Evolutionary conservation across 1,140 invertebrate genomes (phyloP).

Genomic region (Macrosteles quadrilineatus): DNA sequence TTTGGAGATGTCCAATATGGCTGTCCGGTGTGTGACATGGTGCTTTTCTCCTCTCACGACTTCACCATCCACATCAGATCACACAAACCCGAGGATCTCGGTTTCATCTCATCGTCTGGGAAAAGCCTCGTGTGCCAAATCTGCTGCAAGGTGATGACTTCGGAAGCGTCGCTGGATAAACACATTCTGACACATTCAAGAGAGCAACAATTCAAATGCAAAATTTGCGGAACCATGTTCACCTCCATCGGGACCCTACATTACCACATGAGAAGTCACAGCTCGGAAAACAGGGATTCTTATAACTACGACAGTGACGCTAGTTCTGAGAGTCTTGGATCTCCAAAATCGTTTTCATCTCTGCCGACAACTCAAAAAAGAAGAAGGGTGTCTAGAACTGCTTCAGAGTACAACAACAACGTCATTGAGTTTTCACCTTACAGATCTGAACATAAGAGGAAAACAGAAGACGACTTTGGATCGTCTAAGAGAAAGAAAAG

Average conservation of each 20-base stretch:
- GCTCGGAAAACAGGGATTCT: background rate
- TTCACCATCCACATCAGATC: conserved; percentile 62
- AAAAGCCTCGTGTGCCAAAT: conserved; percentile 52
- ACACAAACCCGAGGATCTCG: conserved; percentile 50
- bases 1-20: conserved; percentile 7
- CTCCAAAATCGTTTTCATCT: background rate
- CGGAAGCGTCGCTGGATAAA: conserved; percentile 73
- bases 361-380: background rate
- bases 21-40: conserved; percentile 59
- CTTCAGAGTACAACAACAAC: conserved; percentile 26
- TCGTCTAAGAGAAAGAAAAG: conserved; percentile 10
- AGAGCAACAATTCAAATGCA: conserved; percentile 74
- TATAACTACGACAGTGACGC: conserved; percentile 35
- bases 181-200: conserved; percentile 74
- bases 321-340: conserved; percentile 34
- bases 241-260: conserved; percentile 90
- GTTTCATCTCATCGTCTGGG: conserved; percentile 38
- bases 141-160: conserved; percentile 64
- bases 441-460: conserved; percentile 14
- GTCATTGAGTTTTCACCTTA: conserved; percentile 5
- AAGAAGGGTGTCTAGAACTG: conserved; percentile 45
- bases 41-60: conserved; percentile 55
- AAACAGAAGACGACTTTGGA: conserved; percentile 29
- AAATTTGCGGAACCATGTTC: conserved; percentile 78
- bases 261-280: conserved; percentile 74